phyloP scores from a whole-genome alignment of 2,113 vertebrate species.

The Spheniscus mendiculus region DNA sequence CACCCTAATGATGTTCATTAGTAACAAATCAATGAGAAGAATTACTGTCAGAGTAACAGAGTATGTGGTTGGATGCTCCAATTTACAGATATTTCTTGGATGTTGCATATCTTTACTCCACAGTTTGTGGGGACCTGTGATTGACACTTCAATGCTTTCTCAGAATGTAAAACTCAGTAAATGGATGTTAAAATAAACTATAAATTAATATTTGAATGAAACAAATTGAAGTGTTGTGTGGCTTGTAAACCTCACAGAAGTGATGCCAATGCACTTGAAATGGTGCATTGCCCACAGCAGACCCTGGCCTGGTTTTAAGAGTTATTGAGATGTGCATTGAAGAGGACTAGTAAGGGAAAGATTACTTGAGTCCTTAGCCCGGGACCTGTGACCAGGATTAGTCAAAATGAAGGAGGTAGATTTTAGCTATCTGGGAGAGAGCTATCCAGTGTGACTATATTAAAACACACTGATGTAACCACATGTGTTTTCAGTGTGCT shows the following conservation, averaged over 20 bases:
- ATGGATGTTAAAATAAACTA: background rate
- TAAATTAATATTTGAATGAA: background rate
- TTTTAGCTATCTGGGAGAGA: background rate
- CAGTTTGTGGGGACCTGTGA: background rate
- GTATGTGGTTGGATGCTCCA: background rate
- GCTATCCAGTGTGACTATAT: background rate
- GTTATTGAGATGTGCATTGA: background rate
- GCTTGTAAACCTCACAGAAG: background rate
- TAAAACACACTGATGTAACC: background rate
- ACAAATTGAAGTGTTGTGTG: background rate
- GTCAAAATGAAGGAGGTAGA: background rate
- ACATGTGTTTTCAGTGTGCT: background rate
- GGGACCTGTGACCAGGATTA: background rate
- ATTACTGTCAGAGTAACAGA: background rate
- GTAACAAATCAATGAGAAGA: background rate
- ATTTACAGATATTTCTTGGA: background rate
- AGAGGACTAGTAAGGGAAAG: background rate
- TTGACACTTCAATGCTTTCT: background rate
- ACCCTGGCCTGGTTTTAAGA: background rate
- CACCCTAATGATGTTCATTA: background rate
- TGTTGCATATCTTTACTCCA: background rate
- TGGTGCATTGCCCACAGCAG: background rate
- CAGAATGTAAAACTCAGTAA: background rate
- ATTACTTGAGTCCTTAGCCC: background rate
- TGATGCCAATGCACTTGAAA: background rate